These are phyloP conservation scores for Neoitamus cyanurus DNA, from an alignment of 2,888 invertebrate species.

Conservation along the genomic window DNA sequence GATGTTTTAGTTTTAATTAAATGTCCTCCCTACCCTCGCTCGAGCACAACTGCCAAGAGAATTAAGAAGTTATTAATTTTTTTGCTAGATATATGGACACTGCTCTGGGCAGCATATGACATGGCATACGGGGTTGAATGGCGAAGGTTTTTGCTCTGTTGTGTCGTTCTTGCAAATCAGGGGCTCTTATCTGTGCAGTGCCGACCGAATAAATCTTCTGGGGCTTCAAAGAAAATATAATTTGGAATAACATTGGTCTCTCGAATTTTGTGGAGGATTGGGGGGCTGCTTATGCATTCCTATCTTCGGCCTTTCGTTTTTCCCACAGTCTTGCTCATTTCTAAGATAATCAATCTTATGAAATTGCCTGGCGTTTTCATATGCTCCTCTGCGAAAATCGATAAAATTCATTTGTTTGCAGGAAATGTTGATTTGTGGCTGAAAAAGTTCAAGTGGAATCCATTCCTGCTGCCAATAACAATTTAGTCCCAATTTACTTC, in stretches of 20 bases:
- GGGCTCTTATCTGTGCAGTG: background rate
- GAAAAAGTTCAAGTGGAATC: background rate
- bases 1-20: background rate
- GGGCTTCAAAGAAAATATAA: background rate
- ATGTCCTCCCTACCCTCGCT: background rate
- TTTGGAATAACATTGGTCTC: background rate
- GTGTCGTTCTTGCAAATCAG: background rate
- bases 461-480: background rate
- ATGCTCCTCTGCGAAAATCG: background rate
- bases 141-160: background rate
- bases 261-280: background rate
- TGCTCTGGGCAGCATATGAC: background rate
- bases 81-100: background rate
- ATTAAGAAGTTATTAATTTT: constrained; percentile 1
- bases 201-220: background rate
- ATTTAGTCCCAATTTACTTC: background rate
- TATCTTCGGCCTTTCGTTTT: background rate
- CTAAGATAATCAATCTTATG: background rate
- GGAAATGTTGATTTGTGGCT: background rate
- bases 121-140: background rate
- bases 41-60: background rate
- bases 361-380: background rate
- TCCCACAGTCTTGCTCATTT: background rate
- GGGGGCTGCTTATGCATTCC: background rate
- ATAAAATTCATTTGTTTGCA: background rate